phyloP scores from a whole-genome alignment of 1,140 invertebrate genomes.

The Linepithema humile region DNA sequence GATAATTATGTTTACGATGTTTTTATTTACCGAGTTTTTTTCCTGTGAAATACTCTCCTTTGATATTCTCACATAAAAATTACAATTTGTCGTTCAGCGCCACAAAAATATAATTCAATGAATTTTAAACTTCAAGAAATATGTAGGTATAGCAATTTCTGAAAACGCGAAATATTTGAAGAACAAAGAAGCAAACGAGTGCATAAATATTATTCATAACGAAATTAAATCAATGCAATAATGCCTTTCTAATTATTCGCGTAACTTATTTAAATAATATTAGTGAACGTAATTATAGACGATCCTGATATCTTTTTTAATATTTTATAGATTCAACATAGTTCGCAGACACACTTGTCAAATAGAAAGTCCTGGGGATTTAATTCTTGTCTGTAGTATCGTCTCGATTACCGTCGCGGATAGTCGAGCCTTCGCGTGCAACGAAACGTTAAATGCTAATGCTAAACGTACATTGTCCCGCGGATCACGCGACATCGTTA shows the following conservation, averaged over 20 bases:
- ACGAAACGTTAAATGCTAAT: conserved; percentile 64
- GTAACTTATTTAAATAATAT: background rate
- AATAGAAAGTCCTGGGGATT: conserved; percentile 27
- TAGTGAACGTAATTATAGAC: background rate
- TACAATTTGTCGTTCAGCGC: background rate
- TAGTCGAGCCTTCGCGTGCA: conserved; percentile 56
- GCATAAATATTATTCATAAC: background rate
- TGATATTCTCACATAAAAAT: too few species aligned
- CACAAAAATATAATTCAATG: background rate
- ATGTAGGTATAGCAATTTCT: background rate
- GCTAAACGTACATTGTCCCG: conserved; percentile 54
- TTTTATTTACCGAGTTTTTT: conserved; percentile 5
- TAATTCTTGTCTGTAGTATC: conserved; percentile 24
- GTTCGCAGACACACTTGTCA: conserved; percentile 24
- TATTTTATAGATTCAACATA: too few species aligned
- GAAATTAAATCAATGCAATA: background rate
- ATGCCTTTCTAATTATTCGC: background rate
- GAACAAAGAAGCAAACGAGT: background rate
- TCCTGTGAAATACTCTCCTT: too few species aligned
- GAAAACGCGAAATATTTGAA: background rate
- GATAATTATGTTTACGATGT: conserved; percentile 14
- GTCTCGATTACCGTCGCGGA: conserved; percentile 24
- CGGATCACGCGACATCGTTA: conserved; percentile 58
- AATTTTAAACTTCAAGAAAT: background rate
- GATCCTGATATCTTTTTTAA: too few species aligned